These are phyloP conservation scores for Lerema accius DNA, from an alignment of 1,140 invertebrate species.

Conservation along the genomic window DNA sequence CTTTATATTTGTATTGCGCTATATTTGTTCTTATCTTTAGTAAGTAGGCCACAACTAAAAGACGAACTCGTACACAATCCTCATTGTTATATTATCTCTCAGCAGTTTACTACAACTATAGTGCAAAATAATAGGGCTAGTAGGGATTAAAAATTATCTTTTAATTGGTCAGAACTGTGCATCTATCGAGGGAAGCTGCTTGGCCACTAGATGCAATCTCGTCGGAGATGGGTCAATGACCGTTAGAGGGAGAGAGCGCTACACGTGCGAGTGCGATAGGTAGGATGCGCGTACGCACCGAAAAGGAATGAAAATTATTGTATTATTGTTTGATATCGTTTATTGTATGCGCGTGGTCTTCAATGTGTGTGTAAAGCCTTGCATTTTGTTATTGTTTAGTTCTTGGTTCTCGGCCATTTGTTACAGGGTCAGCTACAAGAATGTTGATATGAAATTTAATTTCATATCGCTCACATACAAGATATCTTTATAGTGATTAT, in stretches of 20 bases:
- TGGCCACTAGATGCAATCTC: slow-evolving; percentile 79
- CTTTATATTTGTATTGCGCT: slow-evolving; percentile 43
- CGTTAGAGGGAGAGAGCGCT: slow-evolving; percentile 58
- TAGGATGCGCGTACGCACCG: slow-evolving; percentile 78
- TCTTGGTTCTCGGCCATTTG: slow-evolving; percentile 27
- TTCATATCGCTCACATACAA: slow-evolving; percentile 8
- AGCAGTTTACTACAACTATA: slow-evolving; percentile 3
- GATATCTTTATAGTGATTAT: no score
- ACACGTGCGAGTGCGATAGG: slow-evolving; percentile 54
- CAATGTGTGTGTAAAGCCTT: slow-evolving; percentile 50
- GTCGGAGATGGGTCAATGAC: slow-evolving; percentile 77
- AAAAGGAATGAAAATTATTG: slow-evolving; percentile 80
- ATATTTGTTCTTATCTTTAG: slow-evolving; percentile 61
- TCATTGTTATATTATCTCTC: not conserved
- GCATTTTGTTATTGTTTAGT: slow-evolving; percentile 63
- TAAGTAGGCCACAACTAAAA: slow-evolving; percentile 59
- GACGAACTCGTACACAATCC: not conserved
- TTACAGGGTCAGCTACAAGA: slow-evolving; percentile 42
- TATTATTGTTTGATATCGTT: slow-evolving; percentile 76
- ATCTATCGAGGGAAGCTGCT: slow-evolving; percentile 76
- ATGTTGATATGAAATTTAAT: slow-evolving; percentile 38
- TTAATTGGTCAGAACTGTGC: slow-evolving; percentile 74
- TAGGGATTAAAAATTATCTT: slow-evolving; percentile 52
- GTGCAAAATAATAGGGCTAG: slow-evolving; percentile 14
- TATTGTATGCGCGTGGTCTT: slow-evolving; percentile 41